Evolutionary conservation across 2,113 vertebrate species (phyloP), one percentile per base, ranked within the genome.

Genomic region (Jacana jacana): DNA sequence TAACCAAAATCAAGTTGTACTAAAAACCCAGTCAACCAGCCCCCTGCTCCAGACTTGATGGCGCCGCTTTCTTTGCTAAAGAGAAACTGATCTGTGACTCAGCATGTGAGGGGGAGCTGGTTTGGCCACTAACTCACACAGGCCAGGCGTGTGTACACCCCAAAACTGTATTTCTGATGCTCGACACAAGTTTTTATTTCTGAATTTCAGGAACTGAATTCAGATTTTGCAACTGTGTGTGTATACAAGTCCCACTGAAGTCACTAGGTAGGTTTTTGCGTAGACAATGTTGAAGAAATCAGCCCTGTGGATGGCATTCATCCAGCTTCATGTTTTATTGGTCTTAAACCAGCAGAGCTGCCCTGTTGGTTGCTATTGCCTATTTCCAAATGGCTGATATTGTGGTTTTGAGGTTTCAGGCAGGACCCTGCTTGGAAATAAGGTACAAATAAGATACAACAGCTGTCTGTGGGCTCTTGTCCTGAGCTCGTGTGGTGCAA

Each of bases 371-470:
- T 0, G 0, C 80, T 83, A 13, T 73, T 82, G 69, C 3, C 0
- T 70, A 10, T 81, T 95, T 93, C 68, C 40, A 90, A 58, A 86
- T 40, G 75, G 39, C 70, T 71, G 94, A 75, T 91, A 42, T 0
- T 87, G 77, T 91, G 93, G 83, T 81, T 95, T 91, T 92, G 95
- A 91, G 93, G 83, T 84, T 92, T 95, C 95, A 96, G 84, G 40
- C 57, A 57, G 61, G 81, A 89, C 52, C 31, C 44, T 92, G 84
- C 33, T 79, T 95, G 84, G 89, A 81, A 87, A 46, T 79, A 75
- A 72, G 37, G 57, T 78, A 84, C 81, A 96, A 92, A 78, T 78
- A 75, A 76, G 91, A 89, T 65, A n/a, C 18, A 92, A 24, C 33
- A 84, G 55, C 77, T 92, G 69, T 83, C 77, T 84, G 0, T 5